Evolutionary conservation across 2,888 invertebrate genomes (phyloP), one percentile per base, ranked within the genome.

Genomic region (Ptilodon capucinus): DNA sequence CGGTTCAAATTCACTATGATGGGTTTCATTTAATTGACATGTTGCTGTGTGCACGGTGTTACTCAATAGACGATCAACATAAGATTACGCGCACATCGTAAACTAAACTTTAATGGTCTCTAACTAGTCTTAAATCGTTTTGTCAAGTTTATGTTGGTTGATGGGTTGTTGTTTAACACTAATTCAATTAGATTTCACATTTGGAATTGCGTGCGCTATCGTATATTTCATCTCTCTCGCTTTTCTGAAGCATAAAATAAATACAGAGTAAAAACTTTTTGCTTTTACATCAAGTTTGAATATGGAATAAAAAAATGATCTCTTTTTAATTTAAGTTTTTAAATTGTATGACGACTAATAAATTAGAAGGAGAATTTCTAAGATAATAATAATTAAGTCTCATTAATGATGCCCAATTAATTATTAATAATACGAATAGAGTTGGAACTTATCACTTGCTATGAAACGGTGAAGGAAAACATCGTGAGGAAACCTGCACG

Each of bases 181-280:
- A 35, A 19, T 39, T 23, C 47, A 35, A 44, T 57, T 48, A 46
- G 47, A 62, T 58, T 57, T 54, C 52, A 58, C 50, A 58, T 58
- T 51, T 45, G 42, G 19, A 16, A 13, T 42, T 16, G 40, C 48
- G 44, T 41, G 32, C 16, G 28, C 5, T 46, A 43, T 48, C 42
- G 25, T 28, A n/a, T 36, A 25, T 46, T 48, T 44, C 36, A 46
- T 52, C 45, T 23, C 23, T 35, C 2, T n/a, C 9, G 21, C 16
- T 16, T n/a, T 40, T 44, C 36, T 25, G 42, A 21, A 21, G 13
- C 13, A 14, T 19, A 14, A 39, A 39, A 13, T 39, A 39, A 8
- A 25, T n/a, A n/a, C n/a, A n/a, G n/a, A n/a, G n/a, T n/a, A n/a
- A n/a, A n/a, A n/a, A n/a, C n/a, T n/a, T n/a, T n/a, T n/a, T n/a